phyloP scores from a whole-genome alignment of 35 echinoderm and acorn worm species.

The Apostichopus japonicus region DNA sequence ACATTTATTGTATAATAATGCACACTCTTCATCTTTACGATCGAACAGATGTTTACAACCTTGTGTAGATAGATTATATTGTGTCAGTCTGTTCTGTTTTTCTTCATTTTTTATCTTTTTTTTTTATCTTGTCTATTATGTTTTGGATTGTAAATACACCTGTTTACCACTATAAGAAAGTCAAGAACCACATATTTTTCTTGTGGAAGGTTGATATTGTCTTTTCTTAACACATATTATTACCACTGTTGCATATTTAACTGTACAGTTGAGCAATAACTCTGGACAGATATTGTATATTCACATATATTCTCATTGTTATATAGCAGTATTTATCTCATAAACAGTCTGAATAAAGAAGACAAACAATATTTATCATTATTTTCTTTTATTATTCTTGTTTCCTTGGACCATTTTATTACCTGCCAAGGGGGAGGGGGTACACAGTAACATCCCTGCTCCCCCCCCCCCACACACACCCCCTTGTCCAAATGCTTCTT shows the following conservation, averaged over 20 bases:
- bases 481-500: too few relatives aligned
- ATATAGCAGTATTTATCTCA: constrained; percentile 46
- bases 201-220: neutral
- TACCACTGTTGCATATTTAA: neutral
- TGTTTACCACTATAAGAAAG: neutral
- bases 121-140: neutral
- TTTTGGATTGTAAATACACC: constrained; percentile 12
- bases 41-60: too few relatives aligned
- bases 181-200: neutral
- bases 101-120: neutral
- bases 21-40: too few relatives aligned
- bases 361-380: neutral
- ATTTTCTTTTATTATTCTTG: too few relatives aligned
- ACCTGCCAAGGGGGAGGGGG: too few relatives aligned
- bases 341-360: constrained; percentile 4
- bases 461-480: neutral
- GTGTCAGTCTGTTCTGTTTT: neutral
- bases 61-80: too few relatives aligned
- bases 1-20: too few relatives aligned
- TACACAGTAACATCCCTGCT: too few relatives aligned
- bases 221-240: neutral
- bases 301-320: constrained; percentile 34
- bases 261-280: constrained; percentile 13
- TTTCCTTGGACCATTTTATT: too few relatives aligned
- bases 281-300: constrained; percentile 26